A percentile compares a stretch with the other conserved stretches of the same genome.
These are phyloP conservation scores for Ammospiza caudacuta DNA, from an alignment of 2,113 vertebrate genomes.

Conservation along the genomic window DNA sequence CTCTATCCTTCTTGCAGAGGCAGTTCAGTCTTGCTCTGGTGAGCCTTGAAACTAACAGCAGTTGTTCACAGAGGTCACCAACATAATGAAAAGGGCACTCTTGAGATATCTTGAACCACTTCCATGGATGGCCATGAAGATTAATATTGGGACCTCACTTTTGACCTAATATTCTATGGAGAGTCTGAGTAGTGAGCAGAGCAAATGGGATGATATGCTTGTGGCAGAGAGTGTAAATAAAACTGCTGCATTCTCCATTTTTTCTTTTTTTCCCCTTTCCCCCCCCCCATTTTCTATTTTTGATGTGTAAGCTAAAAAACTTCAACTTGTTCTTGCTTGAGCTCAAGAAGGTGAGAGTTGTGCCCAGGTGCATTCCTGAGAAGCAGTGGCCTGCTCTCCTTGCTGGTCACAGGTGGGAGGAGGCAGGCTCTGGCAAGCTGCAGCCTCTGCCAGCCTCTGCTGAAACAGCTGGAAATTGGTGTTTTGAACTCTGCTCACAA, in stretches of 20 bases:
- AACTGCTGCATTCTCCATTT: background rate
- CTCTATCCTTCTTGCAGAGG: background rate
- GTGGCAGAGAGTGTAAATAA: background rate
- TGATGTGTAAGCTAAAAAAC: background rate
- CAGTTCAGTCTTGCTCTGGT: slow-evolving; percentile 10
- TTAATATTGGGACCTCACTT: slow-evolving; percentile 17
- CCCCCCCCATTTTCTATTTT: background rate
- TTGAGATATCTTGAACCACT: slow-evolving; percentile 22
- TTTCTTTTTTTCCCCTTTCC: accelerated
- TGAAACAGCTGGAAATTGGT: background rate
- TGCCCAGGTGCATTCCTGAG: background rate
- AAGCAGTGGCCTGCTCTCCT: background rate
- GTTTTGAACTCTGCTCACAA: background rate
- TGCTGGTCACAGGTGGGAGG: background rate
- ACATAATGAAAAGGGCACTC: slow-evolving; percentile 38
- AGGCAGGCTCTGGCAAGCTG: background rate
- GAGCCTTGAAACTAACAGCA: slow-evolving; percentile 39
- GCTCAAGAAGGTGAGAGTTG: background rate
- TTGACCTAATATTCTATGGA: slow-evolving; percentile 38
- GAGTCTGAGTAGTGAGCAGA: background rate
- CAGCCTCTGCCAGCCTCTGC: background rate
- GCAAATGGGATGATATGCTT: background rate
- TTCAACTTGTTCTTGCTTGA: background rate
- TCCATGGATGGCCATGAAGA: slow-evolving; percentile 28
- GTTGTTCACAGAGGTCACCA: slow-evolving; percentile 11